phyloP scores from a whole-genome alignment of 1,140 invertebrate genomes.

The Lerema accius region DNA sequence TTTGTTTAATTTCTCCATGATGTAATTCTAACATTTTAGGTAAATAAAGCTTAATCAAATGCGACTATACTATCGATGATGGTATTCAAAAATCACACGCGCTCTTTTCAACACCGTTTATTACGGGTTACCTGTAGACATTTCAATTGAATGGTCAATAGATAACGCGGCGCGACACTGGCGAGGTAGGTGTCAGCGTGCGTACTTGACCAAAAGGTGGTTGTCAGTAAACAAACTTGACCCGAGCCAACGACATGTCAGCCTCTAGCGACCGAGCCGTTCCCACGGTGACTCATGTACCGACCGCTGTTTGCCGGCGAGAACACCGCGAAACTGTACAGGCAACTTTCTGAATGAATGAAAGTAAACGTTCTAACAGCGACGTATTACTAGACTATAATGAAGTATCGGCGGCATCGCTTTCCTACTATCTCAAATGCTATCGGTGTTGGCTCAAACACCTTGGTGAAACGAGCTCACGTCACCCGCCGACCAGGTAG shows the following conservation, averaged over 20 bases:
- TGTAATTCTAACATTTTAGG: too few species aligned
- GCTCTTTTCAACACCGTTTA: too few species aligned
- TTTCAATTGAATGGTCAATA: too few species aligned
- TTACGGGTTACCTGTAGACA: too few species aligned
- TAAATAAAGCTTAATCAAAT: too few species aligned
- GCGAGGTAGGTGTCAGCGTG: background rate
- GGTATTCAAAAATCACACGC: too few species aligned
- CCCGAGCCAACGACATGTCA: slow-evolving; percentile 8
- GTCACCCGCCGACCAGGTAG: too few species aligned
- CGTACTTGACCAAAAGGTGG: slow-evolving; percentile 1
- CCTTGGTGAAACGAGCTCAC: too few species aligned
- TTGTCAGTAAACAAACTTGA: slow-evolving; percentile 14
- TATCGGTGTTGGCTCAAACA: too few species aligned
- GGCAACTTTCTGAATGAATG: slow-evolving; percentile 15
- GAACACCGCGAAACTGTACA: slow-evolving; percentile 8
- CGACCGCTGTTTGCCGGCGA: background rate
- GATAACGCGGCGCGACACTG: background rate
- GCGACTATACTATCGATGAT: too few species aligned
- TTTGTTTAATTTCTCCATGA: too few species aligned
- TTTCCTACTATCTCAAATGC: background rate
- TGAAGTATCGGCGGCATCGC: background rate
- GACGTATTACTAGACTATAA: background rate
- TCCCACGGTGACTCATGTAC: slow-evolving; percentile 23
- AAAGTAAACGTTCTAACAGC: slow-evolving; percentile 10
- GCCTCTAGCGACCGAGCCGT: slow-evolving; percentile 7